Evolutionary conservation across 1,140 invertebrate genomes (phyloP), one percentile per base, ranked within the genome.

Genomic region (Lanistes nyassanus): DNA sequence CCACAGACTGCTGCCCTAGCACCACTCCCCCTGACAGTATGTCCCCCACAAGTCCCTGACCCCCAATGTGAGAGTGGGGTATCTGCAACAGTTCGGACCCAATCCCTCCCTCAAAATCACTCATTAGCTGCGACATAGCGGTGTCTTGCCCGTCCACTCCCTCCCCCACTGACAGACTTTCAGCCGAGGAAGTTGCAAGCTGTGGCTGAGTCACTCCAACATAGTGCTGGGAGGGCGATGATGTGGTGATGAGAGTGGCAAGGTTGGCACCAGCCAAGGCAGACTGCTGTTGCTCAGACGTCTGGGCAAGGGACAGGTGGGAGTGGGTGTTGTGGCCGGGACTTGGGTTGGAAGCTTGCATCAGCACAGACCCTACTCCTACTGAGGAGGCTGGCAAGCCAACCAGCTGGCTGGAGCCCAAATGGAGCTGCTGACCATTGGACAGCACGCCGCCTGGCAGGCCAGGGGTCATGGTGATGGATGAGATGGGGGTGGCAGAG

Each of bases 391-490:
- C 31, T 23, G 70, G 11, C 21, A 72, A 23, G 55, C 56, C 60
- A 36, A 72, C 70, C 19, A 58, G 29, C 26, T 55, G 36, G 26
- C 56, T 55, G 7, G 55, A 16, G 9, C 70, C 70, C 31, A 72
- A 42, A 53, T 58, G 70, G 34, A 72, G 47, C 36, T 72, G 70
- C 36, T 72, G 70, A 60, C 70, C 70, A 31, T 72, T 72, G 21
- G 70, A 72, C 70, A 72, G 37, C 23, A 72, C 70, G 21, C 70
- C 70, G 19, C 70, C 70, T n/a, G 70, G 70, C 70, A 72, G 55
- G 13, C 70, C 70, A 13, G 70, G 70, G 0, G 70, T 72, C 70
- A 72, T 72, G 55, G 19, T 72, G 70, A 72, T 37, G 2, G 70
- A 60, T 53, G 55, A n/a, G 1, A 53, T 42, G 29, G 23, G 60